Evolutionary conservation across 2,888 invertebrate genomes (phyloP).

Genomic region (Labia minor): DNA sequence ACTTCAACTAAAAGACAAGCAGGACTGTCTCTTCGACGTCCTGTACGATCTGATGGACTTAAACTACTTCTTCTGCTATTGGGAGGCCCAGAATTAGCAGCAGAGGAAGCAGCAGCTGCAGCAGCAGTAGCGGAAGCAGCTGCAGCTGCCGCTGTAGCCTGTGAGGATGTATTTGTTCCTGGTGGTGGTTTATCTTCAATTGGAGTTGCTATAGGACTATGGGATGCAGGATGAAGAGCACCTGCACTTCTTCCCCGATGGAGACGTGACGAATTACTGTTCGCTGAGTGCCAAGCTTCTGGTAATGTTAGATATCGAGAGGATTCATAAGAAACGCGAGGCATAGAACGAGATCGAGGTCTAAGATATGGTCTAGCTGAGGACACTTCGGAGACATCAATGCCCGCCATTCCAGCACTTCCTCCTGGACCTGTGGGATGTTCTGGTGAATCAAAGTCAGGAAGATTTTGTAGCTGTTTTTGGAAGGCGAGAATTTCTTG

Average conservation of each 20-base stretch:
- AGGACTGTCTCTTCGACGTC: conserved; percentile 33
- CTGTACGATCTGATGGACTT: conserved; percentile 33
- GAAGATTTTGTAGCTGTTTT: conserved; percentile 45
- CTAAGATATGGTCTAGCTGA: conserved; percentile 32
- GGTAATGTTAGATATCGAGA: conserved; percentile 34
- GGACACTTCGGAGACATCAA: conserved; percentile 30
- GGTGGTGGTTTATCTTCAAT: conserved; percentile 27
- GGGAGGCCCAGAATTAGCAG: conserved; percentile 26
- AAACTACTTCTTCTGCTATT: conserved; percentile 34
- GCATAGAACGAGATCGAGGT: conserved; percentile 39
- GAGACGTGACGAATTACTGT: conserved; percentile 26
- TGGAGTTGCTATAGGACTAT: conserved; percentile 18
- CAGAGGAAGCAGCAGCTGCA: conserved; percentile 19
- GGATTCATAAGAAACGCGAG: conserved; percentile 37
- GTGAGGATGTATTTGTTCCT: conserved; percentile 21
- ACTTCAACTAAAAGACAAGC: conserved; percentile 34
- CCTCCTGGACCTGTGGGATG: conserved; percentile 28
- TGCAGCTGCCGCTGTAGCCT: conserved; percentile 19
- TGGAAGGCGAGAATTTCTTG: conserved; percentile 45
- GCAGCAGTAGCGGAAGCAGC: conserved; percentile 20
- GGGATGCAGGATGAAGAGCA: conserved; percentile 29
- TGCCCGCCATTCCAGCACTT: conserved; percentile 17
- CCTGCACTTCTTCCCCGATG: conserved; percentile 33
- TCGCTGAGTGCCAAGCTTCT: conserved; percentile 30
- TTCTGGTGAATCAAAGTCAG: conserved; percentile 38